Evolutionary conservation across 2,888 invertebrate genomes (phyloP).

Genomic region (Lepidocyrtoides sp.): DNA sequence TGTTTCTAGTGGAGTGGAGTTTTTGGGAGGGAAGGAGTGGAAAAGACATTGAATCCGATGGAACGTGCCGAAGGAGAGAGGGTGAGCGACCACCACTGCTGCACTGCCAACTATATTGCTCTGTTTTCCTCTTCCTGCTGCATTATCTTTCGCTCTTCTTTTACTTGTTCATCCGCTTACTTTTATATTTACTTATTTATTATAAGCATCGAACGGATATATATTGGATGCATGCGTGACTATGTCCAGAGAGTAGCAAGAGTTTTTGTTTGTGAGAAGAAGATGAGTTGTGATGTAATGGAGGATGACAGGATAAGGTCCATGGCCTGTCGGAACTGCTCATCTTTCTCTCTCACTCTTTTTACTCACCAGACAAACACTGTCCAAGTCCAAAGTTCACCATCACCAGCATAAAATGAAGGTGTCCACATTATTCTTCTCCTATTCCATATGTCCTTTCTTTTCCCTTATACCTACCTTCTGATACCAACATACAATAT

Average conservation of each 20-base stretch:
- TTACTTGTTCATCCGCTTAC: constrained; percentile 20
- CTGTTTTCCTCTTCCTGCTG: too few species aligned
- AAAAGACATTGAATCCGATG: constrained; percentile 67
- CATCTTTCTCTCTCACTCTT: too few species aligned
- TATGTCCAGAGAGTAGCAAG: too few species aligned
- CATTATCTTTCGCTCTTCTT: neutral
- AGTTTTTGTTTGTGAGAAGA: constrained; percentile 50
- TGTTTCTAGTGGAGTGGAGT: too few species aligned
- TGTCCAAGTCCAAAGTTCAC: constrained; percentile 27
- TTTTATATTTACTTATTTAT: too few species aligned
- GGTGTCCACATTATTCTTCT: too few species aligned
- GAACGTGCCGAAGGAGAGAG: constrained; percentile 66
- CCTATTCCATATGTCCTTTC: neutral
- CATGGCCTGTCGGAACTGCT: constrained; percentile 70
- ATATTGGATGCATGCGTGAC: constrained; percentile 54
- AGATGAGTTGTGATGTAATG: constrained; percentile 71
- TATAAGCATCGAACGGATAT: constrained; percentile 62
- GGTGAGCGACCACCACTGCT: constrained; percentile 47
- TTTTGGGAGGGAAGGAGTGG: constrained; percentile 8
- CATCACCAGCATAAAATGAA: too few species aligned
- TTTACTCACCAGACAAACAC: constrained; percentile 42
- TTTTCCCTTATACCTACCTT: neutral
- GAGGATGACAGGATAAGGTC: constrained; percentile 77
- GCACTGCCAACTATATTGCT: neutral
- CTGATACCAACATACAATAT: too few species aligned